phyloP scores from a whole-genome alignment of 1,140 invertebrate species.

The Aphelenchoides avenae region DNA sequence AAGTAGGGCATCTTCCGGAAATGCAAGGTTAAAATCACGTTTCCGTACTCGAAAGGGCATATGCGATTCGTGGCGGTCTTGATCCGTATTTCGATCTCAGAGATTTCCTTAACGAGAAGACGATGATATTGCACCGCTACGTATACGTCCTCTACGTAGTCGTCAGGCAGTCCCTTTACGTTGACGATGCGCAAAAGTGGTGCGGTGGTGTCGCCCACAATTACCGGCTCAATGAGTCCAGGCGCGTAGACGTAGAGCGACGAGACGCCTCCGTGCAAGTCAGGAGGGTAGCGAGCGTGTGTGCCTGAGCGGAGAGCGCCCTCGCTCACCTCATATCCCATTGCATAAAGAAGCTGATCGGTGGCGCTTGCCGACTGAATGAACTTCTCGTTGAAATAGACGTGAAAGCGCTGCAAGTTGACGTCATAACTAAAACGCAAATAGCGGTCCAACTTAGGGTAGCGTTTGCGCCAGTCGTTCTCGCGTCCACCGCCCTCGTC shows the following conservation, averaged over 20 bases:
- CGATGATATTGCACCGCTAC: slow-evolving; percentile 17
- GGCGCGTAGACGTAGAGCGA: slow-evolving; percentile 27
- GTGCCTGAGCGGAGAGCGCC: too few relatives aligned
- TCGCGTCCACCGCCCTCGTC: too few relatives aligned
- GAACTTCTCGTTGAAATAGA: too few relatives aligned
- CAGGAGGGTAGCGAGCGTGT: too few relatives aligned
- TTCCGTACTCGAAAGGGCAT: slow-evolving; percentile 10
- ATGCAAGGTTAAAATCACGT: neutral
- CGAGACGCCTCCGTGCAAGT: too few relatives aligned
- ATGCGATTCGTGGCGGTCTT: neutral
- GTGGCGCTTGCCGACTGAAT: too few relatives aligned
- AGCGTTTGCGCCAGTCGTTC: too few relatives aligned
- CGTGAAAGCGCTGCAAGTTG: too few relatives aligned
- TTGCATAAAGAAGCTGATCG: too few relatives aligned
- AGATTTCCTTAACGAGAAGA: slow-evolving; percentile 13
- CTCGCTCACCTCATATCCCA: too few relatives aligned
- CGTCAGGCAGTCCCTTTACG: slow-evolving; percentile 8
- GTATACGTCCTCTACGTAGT: slow-evolving; percentile 3
- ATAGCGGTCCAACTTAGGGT: too few relatives aligned
- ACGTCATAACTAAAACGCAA: too few relatives aligned
- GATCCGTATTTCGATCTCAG: slow-evolving; percentile 20
- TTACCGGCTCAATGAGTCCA: slow-evolving; percentile 25
- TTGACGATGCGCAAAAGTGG: slow-evolving; percentile 24
- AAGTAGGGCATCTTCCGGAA: neutral
- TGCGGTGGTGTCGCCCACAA: slow-evolving; percentile 17